Conservation (phyloP, 2,113 vertebrate genomes). For the Ia io region DNA sequence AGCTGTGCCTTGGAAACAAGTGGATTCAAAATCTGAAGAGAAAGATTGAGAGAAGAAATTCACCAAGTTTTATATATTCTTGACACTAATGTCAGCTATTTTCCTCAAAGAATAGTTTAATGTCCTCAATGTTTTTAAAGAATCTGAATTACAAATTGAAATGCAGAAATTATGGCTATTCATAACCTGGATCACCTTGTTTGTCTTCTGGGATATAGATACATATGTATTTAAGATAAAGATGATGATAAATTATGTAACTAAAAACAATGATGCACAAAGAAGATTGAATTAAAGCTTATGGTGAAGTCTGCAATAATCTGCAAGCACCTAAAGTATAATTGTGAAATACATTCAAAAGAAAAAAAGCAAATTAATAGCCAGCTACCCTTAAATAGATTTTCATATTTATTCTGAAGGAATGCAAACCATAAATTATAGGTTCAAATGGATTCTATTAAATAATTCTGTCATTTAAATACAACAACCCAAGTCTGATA, state of each 20-base stretch:
- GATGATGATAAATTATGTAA: not conserved
- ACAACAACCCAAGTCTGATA: not conserved
- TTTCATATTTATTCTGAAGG: conserved; percentile 18
- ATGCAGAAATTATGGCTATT: not conserved
- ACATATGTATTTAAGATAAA: not conserved
- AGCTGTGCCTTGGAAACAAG: conserved; percentile 93
- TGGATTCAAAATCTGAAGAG: conserved; percentile 90
- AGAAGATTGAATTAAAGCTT: not conserved
- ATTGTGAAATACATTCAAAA: conserved; percentile 10
- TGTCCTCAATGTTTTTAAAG: conserved; percentile 10
- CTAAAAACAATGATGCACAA: not conserved
- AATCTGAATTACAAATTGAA: not conserved
- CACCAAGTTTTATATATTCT: not conserved
- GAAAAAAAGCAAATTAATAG: conserved; percentile 6
- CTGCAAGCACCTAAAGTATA: not conserved
- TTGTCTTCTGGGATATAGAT: not conserved
- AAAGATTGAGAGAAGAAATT: conserved; percentile 54
- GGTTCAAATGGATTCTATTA: not conserved
- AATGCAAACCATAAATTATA: not conserved
- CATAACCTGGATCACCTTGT: not conserved
- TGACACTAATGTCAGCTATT: not conserved
- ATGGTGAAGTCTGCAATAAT: not conserved
- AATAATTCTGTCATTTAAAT: not conserved
- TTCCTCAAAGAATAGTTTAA: conserved; percentile 15
- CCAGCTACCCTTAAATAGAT: not conserved